A percentile compares a stretch with the other conserved stretches of the same genome.
phyloP scores from a whole-genome alignment of 2,888 invertebrate species.

The Camponotus fellah region DNA sequence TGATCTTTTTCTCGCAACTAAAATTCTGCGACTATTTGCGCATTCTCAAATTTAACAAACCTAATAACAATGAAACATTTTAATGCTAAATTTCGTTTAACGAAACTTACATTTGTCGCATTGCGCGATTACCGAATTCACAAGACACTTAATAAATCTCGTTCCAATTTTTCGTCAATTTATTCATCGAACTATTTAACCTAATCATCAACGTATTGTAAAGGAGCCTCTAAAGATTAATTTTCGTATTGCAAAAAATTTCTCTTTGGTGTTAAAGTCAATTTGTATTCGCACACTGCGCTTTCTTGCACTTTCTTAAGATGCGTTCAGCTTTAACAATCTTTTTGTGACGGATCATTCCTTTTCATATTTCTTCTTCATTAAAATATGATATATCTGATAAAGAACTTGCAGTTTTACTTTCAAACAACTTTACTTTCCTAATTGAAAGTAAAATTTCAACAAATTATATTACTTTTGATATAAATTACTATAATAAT shows the following conservation, averaged over 20 bases:
- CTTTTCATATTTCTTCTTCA: neutral
- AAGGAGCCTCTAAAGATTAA: conserved; percentile 38
- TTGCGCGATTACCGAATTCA: conserved; percentile 11
- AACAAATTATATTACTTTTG: no score
- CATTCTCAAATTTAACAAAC: conserved; percentile 46
- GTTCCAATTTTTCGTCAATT: conserved; percentile 3
- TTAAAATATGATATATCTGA: neutral
- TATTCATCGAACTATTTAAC: conserved; percentile 1
- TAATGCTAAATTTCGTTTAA: conserved; percentile 35
- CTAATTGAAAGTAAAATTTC: neutral
- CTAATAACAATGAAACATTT: conserved; percentile 26
- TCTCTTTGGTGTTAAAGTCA: conserved; percentile 60
- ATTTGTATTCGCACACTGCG: conserved; percentile 47
- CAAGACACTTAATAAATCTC: conserved; percentile 29
- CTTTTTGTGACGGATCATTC: neutral
- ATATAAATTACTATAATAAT: neutral
- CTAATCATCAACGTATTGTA: conserved; percentile 24
- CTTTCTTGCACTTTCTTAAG: conserved; percentile 58
- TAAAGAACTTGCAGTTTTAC: neutral
- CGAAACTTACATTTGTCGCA: neutral
- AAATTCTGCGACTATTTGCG: conserved; percentile 17
- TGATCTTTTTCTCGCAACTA: conserved; percentile 13
- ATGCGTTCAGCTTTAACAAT: conserved; percentile 56
- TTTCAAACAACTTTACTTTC: no score
- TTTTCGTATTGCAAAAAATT: conserved; percentile 63